phyloP scores from a whole-genome alignment of 1,140 invertebrate species.

The Condylostylus longicornis region DNA sequence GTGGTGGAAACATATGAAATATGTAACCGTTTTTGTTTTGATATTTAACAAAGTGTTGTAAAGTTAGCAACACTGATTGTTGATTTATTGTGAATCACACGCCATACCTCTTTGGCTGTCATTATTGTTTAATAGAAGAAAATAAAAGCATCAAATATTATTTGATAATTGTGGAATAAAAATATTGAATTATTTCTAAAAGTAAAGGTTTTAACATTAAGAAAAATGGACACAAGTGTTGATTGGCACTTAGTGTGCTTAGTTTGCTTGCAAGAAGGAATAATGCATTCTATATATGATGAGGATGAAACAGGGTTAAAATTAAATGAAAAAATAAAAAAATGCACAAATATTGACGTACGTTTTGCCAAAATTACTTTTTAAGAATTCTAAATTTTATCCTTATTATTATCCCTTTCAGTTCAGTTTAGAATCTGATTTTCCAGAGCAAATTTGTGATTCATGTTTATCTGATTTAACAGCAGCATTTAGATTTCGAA shows the following conservation, averaged over 20 bases:
- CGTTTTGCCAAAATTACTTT: slow-evolving; percentile 24
- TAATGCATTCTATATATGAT: slow-evolving; percentile 38
- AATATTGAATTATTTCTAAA: too few relatives aligned
- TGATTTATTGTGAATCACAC: too few relatives aligned
- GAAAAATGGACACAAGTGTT: too few relatives aligned
- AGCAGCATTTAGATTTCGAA: slow-evolving; percentile 22
- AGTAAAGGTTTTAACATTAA: too few relatives aligned
- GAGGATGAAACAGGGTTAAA: slow-evolving; percentile 37
- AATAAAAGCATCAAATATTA: too few relatives aligned
- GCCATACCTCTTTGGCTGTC: too few relatives aligned
- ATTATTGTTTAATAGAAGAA: too few relatives aligned
- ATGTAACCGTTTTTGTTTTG: too few relatives aligned
- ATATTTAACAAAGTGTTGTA: too few relatives aligned
- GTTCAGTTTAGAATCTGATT: neutral
- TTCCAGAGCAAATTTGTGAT: slow-evolving; percentile 25
- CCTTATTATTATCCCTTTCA: neutral
- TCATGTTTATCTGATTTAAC: slow-evolving; percentile 20
- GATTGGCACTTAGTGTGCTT: slow-evolving; percentile 42
- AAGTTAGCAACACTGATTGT: too few relatives aligned
- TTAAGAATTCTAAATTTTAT: slow-evolving; percentile 3
- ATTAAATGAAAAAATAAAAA: slow-evolving; percentile 40
- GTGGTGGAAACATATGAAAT: too few relatives aligned
- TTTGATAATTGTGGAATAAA: too few relatives aligned
- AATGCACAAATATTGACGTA: slow-evolving; percentile 37
- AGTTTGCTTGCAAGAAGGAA: slow-evolving; percentile 37